Evolutionary conservation across 2,113 vertebrate species (phyloP), one percentile per base, ranked within the genome.

Genomic region (Litocranius walleri): DNA sequence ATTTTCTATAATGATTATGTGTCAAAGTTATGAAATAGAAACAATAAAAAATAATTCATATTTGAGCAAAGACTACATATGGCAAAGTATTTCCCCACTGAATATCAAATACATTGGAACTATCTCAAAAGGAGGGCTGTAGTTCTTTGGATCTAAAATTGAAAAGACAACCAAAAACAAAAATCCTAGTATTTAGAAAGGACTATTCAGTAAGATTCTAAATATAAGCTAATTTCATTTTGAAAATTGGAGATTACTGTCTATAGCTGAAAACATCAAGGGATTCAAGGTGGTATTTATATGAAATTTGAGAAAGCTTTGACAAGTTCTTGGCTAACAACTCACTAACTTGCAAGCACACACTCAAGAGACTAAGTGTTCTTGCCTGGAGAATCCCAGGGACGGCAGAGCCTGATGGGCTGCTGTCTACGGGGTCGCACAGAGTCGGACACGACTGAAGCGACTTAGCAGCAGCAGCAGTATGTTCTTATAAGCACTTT

Each of bases 151-250:
- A 94, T 94, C 78, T 95, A 17, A 86, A 43, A 77, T 80, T 36
- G 7, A 59, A 93, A 94, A 82, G 36, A 96, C 13, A 91, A 74
- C 30, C 16, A 40, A 97, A 88, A 91, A n/a, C 57, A 97, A 85
- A 92, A 52, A 5, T 59, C 21, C 33, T 6, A 91, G 29, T 43
- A 48, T 81, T 30, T 94, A 91, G 52, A 77, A 94, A 96, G 43
- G 29, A 81, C n/a, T 56, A 88, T 25, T 64, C 36, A 78, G 43
- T 10, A 95, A 91, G 29, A 82, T 64, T 91, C 30, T 85, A 13
- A 8, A 36, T 78, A 62, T 23, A 30, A 87, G 15, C 33, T 91
- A 88, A 95, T 86, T 93, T 84, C 43, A 45, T 52, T 52, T 64
- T 56, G 23, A 91, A 84, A 62, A 50, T 52, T 80, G 40, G 30